Evolutionary conservation across 2,888 invertebrate genomes (phyloP), one percentile per base, ranked within the genome.

Genomic region (Oxycera nigricornis): DNA sequence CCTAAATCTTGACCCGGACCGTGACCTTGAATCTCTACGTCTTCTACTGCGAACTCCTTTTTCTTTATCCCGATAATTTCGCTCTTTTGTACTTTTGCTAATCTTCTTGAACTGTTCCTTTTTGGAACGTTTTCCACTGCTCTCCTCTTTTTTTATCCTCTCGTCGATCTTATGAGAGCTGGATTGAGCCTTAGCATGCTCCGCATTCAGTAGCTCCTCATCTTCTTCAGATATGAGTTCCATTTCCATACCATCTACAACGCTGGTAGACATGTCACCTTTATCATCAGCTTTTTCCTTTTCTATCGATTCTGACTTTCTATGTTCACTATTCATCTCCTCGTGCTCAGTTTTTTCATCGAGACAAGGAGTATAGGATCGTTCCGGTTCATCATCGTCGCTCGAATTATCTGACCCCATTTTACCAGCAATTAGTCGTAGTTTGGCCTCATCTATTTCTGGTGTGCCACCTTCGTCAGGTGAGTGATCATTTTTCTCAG

Each of bases 41-140:
- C 61, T 74, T 31, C 61, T 84, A 77, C 81, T 84, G 83, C 79
- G 81, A 7, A 7, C 35, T 14, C 61, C 52, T 65, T 79, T 80
- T 11, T 75, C 73, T 73, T 90, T 90, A 62, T 92, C 92, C 6
- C 94, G 88, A 81, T 95, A 95, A 80, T 91, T 94, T 76, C 92
- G 87, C 80, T 91, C 93, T 82, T 92, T 93, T 22, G 90, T 91
- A 78, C 87, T 92, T 82, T 92, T 93, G 57, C 92, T 92, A 11
- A 93, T 86, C 82, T 94, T 94, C 81, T 94, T 95, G 87, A 95
- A 95, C 81, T 90, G 90, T 61, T 89, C 88, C 75, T 86, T 87
- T 77, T 87, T 87, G 31, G 82, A 83, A 46, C 86, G 85, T 73
- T 81, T 81, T 76, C 81, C 61, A 73, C 78, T 73, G 24, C 46